Evolutionary conservation across 2,113 vertebrate species (phyloP).

Genomic region (Hiodon alosoides): DNA sequence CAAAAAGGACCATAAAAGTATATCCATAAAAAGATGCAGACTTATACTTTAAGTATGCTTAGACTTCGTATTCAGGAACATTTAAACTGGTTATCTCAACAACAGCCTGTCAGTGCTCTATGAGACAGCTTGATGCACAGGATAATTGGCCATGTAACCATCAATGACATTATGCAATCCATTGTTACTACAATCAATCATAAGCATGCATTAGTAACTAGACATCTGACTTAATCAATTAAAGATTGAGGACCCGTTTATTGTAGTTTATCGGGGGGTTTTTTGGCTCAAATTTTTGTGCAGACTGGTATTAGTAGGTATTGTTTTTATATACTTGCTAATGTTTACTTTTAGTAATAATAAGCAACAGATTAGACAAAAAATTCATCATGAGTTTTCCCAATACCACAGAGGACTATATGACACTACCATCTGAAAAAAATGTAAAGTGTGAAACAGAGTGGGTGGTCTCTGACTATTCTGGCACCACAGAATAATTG

Average conservation of each 20-base stretch:
- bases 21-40: not conserved
- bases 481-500: slow-evolving; percentile 54
- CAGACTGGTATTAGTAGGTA: not conserved
- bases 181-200: too few relatives aligned
- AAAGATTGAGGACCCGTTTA: not conserved
- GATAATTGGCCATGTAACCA: too few relatives aligned
- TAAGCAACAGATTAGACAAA: too few relatives aligned
- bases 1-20: slow-evolving; percentile 4
- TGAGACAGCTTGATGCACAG: too few relatives aligned
- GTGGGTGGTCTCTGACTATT: not conserved
- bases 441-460: not conserved
- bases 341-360: slow-evolving; percentile 2
- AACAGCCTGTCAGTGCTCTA: too few relatives aligned
- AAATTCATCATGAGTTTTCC: slow-evolving; percentile 56
- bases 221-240: too few relatives aligned
- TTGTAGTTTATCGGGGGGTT: not conserved
- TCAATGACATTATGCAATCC: too few relatives aligned
- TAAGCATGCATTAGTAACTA: too few relatives aligned
- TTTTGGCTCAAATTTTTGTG: not conserved
- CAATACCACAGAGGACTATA: not conserved
- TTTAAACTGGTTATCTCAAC: too few relatives aligned
- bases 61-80: too few relatives aligned
- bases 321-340: not conserved
- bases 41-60: too few relatives aligned
- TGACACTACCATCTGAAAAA: not conserved